These are phyloP conservation scores for Hetaerina americana DNA, from an alignment of 1,140 invertebrate species.

Conservation along the genomic window DNA sequence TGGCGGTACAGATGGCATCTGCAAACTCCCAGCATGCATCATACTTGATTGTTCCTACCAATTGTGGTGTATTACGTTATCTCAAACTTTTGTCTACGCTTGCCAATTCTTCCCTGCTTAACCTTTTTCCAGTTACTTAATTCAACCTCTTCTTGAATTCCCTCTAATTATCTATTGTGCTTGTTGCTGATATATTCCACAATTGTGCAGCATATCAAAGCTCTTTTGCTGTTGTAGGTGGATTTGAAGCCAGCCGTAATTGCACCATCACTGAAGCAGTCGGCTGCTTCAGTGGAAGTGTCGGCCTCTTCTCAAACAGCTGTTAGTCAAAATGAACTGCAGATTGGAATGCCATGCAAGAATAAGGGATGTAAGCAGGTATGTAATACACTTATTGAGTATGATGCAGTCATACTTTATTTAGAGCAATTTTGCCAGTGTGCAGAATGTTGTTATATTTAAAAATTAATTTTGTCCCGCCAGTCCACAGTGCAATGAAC, in stretches of 20 bases:
- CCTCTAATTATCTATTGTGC: neutral
- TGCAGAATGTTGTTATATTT: too few species aligned
- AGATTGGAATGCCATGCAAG: conserved; percentile 74
- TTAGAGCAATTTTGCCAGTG: too few species aligned
- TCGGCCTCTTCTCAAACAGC: neutral
- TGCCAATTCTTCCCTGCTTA: too few species aligned
- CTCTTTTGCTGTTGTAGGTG: neutral
- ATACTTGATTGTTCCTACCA: too few species aligned
- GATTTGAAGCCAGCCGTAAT: conserved; percentile 8
- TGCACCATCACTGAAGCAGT: conserved; percentile 15
- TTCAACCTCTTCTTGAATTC: neutral
- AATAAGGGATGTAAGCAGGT: conserved; percentile 69
- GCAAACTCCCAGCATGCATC: too few species aligned
- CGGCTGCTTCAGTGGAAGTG: neutral
- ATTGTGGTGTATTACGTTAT: too few species aligned
- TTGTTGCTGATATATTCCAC: neutral
- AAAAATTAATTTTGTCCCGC: too few species aligned
- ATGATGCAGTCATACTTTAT: too few species aligned
- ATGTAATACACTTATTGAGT: conserved; percentile 20
- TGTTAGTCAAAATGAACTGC: conserved; percentile 24
- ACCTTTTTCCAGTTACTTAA: too few species aligned
- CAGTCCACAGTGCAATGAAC: too few species aligned
- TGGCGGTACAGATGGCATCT: too few species aligned
- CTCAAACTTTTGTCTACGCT: too few species aligned
- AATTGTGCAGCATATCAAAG: neutral